These are phyloP conservation scores for Danio tinwini DNA, from an alignment of 2,797 vertebrate species.

Conservation along the genomic window DNA sequence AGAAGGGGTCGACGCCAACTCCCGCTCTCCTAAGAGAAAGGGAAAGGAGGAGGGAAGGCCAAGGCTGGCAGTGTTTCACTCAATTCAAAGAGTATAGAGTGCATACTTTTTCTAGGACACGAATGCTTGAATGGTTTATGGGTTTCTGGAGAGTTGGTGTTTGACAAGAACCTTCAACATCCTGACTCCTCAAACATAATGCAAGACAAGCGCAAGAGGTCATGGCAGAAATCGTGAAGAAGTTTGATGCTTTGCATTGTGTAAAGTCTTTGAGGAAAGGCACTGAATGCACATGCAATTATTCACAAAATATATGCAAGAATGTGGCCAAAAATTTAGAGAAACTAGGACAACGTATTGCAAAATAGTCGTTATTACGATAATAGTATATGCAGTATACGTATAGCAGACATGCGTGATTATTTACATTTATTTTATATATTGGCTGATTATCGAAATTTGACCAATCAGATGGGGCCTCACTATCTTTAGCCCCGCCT, in stretches of 20 bases:
- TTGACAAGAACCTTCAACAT: conserved; percentile 6
- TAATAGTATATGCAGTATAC: too few relatives aligned
- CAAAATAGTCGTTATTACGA: too few relatives aligned
- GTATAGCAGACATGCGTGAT: too few relatives aligned
- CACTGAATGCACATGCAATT: too few relatives aligned
- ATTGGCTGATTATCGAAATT: too few relatives aligned
- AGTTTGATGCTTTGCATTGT: background rate
- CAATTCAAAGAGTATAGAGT: conserved; percentile 56
- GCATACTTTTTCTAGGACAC: conserved; percentile 52
- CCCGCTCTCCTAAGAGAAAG: conserved; percentile 75
- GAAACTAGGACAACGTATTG: too few relatives aligned
- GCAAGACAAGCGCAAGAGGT: background rate
- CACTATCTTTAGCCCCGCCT: too few relatives aligned
- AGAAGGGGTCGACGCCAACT: conserved; percentile 76
- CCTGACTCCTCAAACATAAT: background rate
- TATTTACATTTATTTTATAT: too few relatives aligned
- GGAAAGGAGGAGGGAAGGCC: conserved; percentile 70
- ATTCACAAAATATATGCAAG: too few relatives aligned
- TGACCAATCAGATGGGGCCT: too few relatives aligned
- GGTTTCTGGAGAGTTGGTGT: background rate
- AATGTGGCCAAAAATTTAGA: background rate
- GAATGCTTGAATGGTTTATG: conserved; percentile 19
- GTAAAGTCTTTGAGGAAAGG: background rate
- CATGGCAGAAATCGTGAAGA: background rate
- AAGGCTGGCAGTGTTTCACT: conserved; percentile 81